Conservation (phyloP, 2,113 vertebrate genomes). For the Pterocles orientalis region DNA sequence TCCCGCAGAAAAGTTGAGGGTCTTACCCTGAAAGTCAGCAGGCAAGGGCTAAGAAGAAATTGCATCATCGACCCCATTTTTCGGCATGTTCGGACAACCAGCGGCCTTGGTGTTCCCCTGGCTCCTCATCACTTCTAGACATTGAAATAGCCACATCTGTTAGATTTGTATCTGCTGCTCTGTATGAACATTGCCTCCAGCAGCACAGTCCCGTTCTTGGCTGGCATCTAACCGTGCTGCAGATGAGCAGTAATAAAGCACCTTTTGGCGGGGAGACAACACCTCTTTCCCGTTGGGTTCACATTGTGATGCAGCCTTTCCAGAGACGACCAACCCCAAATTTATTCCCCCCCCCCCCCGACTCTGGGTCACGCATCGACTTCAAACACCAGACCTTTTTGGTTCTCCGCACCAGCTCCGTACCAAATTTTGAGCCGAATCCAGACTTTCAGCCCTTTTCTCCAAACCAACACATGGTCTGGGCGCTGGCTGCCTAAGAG, state of each 20-base stretch:
- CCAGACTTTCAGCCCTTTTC: neutral
- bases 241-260: neutral
- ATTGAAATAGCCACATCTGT: conserved; percentile 11
- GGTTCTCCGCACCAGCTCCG: neutral
- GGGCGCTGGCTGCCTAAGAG: neutral
- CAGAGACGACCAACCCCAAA: fast-evolving
- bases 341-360: neutral
- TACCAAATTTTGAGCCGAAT: neutral
- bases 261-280: neutral
- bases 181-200: neutral
- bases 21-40: neutral
- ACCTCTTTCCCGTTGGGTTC: neutral
- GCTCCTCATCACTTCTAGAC: neutral
- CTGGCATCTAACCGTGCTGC: neutral
- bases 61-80: neutral
- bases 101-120: neutral
- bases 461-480: neutral
- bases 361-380: fast-evolving
- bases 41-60: neutral
- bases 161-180: neutral
- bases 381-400: neutral
- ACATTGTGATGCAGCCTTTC: neutral
- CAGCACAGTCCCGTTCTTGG: neutral
- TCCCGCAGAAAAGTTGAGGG: neutral
- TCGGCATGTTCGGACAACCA: neutral